Evolutionary conservation across 2,888 invertebrate species (phyloP).

Genomic region (Acronicta leporina): DNA sequence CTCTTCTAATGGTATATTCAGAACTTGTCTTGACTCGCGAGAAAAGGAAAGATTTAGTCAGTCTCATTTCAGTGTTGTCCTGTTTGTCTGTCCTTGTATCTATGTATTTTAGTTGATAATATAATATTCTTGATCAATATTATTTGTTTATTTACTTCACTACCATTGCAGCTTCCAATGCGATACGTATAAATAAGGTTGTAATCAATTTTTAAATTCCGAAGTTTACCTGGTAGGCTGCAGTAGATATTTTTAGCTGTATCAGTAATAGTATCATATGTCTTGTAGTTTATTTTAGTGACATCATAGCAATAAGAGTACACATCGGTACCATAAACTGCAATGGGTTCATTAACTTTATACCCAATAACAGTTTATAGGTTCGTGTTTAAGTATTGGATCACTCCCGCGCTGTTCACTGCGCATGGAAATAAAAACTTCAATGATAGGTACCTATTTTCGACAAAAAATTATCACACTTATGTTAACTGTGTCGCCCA

Average conservation of each 20-base stretch:
- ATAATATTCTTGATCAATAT: too few species aligned
- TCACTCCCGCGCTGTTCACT: conserved; percentile 80
- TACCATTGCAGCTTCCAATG: too few species aligned
- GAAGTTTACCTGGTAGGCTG: conserved; percentile 70
- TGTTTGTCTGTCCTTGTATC: too few species aligned
- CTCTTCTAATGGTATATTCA: conserved; percentile 84
- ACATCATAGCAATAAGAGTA: conserved; percentile 69
- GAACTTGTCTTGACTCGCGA: conserved; percentile 85
- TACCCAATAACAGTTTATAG: conserved; percentile 85
- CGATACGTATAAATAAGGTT: too few species aligned
- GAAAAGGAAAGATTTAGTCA: too few species aligned
- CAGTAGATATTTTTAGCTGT: conserved; percentile 73
- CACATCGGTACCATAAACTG: conserved; percentile 39
- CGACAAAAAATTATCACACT: too few species aligned
- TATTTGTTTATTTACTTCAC: too few species aligned
- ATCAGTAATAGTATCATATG: conserved; percentile 67
- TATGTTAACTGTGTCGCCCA: not conserved
- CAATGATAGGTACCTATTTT: too few species aligned
- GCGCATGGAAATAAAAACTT: conserved; percentile 56
- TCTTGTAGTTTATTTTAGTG: conserved; percentile 64
- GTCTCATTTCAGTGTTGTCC: too few species aligned
- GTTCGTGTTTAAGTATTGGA: conserved; percentile 84
- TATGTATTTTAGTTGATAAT: too few species aligned
- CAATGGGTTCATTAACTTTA: conserved; percentile 65
- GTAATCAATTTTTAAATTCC: too few species aligned